Conservation (phyloP, 1,140 invertebrate genomes). For the Cydia strobilella region DNA sequence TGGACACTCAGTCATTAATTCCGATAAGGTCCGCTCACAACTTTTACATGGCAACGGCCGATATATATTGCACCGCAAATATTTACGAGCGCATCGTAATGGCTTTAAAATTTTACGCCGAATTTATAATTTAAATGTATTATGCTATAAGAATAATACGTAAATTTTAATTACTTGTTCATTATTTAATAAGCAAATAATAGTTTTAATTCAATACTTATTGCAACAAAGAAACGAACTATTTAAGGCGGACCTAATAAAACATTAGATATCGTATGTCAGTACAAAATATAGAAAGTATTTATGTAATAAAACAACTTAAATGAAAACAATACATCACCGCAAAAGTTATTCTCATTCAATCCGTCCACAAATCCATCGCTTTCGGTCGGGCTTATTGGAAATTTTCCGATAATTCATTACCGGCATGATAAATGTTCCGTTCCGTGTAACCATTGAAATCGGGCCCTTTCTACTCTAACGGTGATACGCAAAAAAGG, state of each 20-base stretch:
- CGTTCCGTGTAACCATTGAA: slow-evolving; percentile 66
- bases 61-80: slow-evolving; percentile 8
- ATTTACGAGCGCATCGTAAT: slow-evolving; percentile 17
- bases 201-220: too few species aligned
- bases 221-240: too few species aligned
- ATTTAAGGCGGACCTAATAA: too few species aligned
- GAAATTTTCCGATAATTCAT: slow-evolving; percentile 77
- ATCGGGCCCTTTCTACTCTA: slow-evolving; percentile 72
- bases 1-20: not conserved
- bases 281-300: not conserved
- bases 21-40: not conserved
- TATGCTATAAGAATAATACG: not conserved
- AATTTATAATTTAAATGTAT: not conserved
- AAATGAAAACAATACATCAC: slow-evolving; percentile 21
- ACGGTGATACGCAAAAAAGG: slow-evolving; percentile 76
- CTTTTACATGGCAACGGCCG: not conserved
- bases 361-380: slow-evolving; percentile 29
- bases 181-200: too few species aligned
- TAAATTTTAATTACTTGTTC: too few species aligned
- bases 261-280: not conserved
- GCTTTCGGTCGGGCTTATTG: slow-evolving; percentile 57
- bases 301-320: not conserved
- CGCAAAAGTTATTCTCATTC: slow-evolving; percentile 27
- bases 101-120: not conserved
- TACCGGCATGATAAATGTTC: slow-evolving; percentile 76